Evolutionary conservation across 2,888 invertebrate species (phyloP).

Genomic region (Gasteruption jaculator): DNA sequence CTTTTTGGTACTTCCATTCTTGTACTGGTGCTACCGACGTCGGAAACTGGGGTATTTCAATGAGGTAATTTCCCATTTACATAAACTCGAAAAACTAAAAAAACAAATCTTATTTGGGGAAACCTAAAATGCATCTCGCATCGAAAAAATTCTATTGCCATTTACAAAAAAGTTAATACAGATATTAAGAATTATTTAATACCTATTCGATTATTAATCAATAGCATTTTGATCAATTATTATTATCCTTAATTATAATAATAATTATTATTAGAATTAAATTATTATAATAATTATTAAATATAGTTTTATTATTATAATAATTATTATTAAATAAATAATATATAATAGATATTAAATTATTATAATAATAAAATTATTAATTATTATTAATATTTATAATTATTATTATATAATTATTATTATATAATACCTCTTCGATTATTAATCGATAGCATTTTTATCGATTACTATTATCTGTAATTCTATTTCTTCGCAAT

Average conservation of each 20-base stretch:
- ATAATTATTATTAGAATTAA: conserved; percentile 18
- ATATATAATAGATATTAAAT: no score
- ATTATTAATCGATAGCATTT: no score
- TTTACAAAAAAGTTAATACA: no score
- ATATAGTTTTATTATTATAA: conserved; percentile 1
- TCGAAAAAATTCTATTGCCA: no score
- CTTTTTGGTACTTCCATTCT: conserved; percentile 30
- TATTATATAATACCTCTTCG: not conserved
- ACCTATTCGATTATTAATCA: no score
- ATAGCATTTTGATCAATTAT: conserved; percentile 2
- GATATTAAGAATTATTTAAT: no score
- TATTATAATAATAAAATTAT: no score
- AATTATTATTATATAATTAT: not conserved
- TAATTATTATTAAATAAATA: not conserved
- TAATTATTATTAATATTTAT: not conserved
- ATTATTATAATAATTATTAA: conserved; percentile 5
- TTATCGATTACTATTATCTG: no score
- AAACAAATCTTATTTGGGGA: no score
- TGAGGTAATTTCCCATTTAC: conserved; percentile 54
- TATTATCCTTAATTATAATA: conserved; percentile 2
- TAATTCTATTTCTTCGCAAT: no score
- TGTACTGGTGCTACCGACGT: conserved; percentile 64
- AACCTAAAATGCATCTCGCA: no score
- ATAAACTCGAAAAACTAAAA: conserved; percentile 4
- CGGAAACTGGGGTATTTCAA: conserved; percentile 71